Conservation (phyloP, 2,797 vertebrate genomes). For the Chrysolophus pictus region DNA sequence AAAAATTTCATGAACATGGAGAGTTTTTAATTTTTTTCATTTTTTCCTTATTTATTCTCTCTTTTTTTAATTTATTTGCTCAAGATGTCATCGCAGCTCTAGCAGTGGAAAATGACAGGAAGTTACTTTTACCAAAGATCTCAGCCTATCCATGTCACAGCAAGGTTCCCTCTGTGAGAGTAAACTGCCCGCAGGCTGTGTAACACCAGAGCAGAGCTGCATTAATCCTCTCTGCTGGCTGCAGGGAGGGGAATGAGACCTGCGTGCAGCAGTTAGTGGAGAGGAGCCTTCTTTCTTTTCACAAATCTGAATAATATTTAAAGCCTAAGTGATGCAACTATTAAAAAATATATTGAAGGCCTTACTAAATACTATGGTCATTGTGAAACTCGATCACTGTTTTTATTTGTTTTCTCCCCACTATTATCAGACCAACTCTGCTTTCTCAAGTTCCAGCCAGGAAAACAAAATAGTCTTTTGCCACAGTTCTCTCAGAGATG, state of each 20-base stretch:
- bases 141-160: neutral
- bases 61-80: conserved; percentile 28
- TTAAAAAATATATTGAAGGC: neutral
- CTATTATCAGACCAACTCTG: neutral
- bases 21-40: conserved; percentile 64
- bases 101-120: conserved; percentile 17
- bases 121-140: neutral
- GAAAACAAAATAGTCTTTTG: neutral
- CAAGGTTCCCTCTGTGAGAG: neutral
- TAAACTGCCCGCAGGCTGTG: rapidly evolving
- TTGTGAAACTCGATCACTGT: neutral
- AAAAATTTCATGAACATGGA: conserved; percentile 74
- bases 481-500: neutral
- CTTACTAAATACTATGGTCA: neutral
- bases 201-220: rapidly evolving
- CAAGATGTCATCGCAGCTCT: conserved; percentile 7
- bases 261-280: rapidly evolving
- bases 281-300: neutral
- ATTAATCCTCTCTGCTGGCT: neutral
- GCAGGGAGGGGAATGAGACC: neutral
- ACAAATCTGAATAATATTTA: neutral
- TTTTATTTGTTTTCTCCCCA: neutral
- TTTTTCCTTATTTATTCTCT: conserved; percentile 53
- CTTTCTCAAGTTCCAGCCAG: neutral
- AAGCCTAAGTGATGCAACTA: neutral